Conservation (phyloP, 2,888 invertebrate species). For the Pammene aurita region DNA sequence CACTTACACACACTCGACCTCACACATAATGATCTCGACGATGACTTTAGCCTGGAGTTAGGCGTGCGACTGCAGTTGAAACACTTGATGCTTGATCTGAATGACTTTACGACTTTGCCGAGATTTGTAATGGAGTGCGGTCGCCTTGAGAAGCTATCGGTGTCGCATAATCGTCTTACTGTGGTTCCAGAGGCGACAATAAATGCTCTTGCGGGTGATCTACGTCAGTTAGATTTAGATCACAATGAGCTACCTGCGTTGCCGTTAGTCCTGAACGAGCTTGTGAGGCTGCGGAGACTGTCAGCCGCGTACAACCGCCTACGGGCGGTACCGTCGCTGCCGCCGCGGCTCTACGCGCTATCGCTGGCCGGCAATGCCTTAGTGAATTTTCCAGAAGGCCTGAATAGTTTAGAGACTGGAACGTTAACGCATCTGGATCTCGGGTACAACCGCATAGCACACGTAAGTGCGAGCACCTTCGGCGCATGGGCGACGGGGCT, state of each 20-base stretch:
- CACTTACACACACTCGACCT: constrained; percentile 90
- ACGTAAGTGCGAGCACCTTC: constrained; percentile 86
- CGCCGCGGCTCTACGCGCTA: constrained; percentile 86
- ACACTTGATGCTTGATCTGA: constrained; percentile 89
- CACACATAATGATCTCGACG: constrained; percentile 89
- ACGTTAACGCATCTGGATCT: constrained; percentile 87
- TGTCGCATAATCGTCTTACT: constrained; percentile 88
- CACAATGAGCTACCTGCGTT: constrained; percentile 86
- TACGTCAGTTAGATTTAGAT: constrained; percentile 90
- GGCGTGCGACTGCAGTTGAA: constrained; percentile 86
- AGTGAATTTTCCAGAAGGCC: constrained; percentile 84
- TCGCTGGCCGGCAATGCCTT: constrained; percentile 90
- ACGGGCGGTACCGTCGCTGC: constrained; percentile 75
- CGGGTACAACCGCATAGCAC: constrained; percentile 90
- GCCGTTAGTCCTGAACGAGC: constrained; percentile 84
- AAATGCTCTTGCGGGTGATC: constrained; percentile 84
- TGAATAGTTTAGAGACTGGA: constrained; percentile 85
- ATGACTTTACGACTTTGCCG: constrained; percentile 86
- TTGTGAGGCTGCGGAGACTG: constrained; percentile 86
- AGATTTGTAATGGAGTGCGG: constrained; percentile 85
- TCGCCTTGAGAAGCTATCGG: constrained; percentile 87
- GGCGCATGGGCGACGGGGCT: constrained; percentile 88
- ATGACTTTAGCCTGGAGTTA: constrained; percentile 85
- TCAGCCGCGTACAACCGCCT: constrained; percentile 91
- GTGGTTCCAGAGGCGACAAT: constrained; percentile 86